A percentile compares a stretch with the other conserved stretches of the same genome.
These are phyloP conservation scores for Myripristis murdjan DNA, from an alignment of 2,797 vertebrate species.

Conservation along the genomic window DNA sequence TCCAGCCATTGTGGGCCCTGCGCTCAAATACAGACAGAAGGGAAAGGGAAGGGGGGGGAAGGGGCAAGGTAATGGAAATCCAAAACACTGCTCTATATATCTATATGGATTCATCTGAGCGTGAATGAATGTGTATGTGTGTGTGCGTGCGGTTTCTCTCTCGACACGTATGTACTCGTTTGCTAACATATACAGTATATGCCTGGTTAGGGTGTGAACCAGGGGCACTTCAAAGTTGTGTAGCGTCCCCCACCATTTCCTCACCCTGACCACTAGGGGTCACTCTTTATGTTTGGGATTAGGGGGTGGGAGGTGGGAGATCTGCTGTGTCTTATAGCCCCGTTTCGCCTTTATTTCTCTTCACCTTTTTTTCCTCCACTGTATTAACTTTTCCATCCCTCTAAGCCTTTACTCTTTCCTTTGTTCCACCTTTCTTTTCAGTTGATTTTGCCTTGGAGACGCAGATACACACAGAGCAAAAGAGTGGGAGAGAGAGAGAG, in stretches of 20 bases:
- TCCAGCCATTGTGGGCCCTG: constrained; percentile 43
- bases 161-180: constrained; percentile 79
- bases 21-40: constrained; percentile 64
- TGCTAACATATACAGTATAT: constrained; percentile 84
- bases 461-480: constrained; percentile 87
- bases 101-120: constrained; percentile 75
- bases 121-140: constrained; percentile 63
- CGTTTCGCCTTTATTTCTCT: constrained; percentile 52
- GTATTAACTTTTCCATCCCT: constrained; percentile 72
- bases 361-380: constrained; percentile 59
- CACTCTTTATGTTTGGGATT: constrained; percentile 72
- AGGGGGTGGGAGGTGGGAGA: constrained; percentile 63
- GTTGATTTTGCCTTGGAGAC: constrained; percentile 82
- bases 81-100: constrained; percentile 83
- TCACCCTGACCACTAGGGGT: constrained; percentile 67
- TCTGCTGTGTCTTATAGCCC: constrained; percentile 66
- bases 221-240: constrained; percentile 77
- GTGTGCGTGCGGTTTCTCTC: constrained; percentile 69
- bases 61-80: constrained; percentile 69
- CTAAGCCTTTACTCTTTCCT: constrained; percentile 69
- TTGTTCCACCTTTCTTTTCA: constrained; percentile 61
- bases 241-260: constrained; percentile 58
- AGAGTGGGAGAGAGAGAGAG: constrained; percentile 84
- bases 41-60: constrained; percentile 60
- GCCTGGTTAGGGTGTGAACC: constrained; percentile 83